phyloP scores from a whole-genome alignment of 1,140 invertebrate species.

The Aphidius ervi region DNA sequence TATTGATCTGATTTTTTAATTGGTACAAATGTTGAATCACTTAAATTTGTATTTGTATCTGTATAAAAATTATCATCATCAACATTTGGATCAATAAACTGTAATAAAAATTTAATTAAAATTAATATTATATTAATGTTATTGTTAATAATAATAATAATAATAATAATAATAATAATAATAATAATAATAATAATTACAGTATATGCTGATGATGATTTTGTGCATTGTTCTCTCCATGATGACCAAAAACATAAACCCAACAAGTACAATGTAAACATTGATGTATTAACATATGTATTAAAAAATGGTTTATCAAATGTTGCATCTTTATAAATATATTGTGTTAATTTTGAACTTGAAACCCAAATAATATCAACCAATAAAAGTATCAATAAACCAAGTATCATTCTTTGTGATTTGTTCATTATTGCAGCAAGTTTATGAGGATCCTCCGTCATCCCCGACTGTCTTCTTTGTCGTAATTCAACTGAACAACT shows the following conservation, averaged over 20 bases:
- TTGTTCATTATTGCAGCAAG: conserved; percentile 58
- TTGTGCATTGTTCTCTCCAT: conserved; percentile 74
- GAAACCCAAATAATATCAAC: conserved; percentile 87
- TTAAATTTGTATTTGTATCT: conserved; percentile 60
- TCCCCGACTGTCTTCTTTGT: conserved; percentile 46
- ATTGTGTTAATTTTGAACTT: conserved; percentile 80
- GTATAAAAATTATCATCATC: conserved; percentile 67
- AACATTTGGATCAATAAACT: conserved; percentile 63
- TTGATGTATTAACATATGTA: conserved; percentile 82
- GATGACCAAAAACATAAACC: conserved; percentile 78
- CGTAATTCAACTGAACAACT: conserved; percentile 48
- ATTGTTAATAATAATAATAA: not conserved
- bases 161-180: no score
- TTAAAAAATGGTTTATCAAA: conserved; percentile 86
- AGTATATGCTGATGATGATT: conserved; percentile 45
- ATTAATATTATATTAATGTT: not conserved
- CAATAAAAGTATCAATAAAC: conserved; percentile 70
- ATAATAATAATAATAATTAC: not conserved
- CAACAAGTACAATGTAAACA: conserved; percentile 80
- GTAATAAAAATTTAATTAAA: conserved; percentile 25
- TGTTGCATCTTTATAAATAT: conserved; percentile 73
- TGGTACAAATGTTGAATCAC: conserved; percentile 79
- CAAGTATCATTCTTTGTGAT: conserved; percentile 71
- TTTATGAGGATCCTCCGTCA: conserved; percentile 50
- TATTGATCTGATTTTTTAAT: conserved; percentile 68